These are phyloP conservation scores for Stenichneumon culpator DNA, from an alignment of 2,888 invertebrate species.

Conservation along the genomic window DNA sequence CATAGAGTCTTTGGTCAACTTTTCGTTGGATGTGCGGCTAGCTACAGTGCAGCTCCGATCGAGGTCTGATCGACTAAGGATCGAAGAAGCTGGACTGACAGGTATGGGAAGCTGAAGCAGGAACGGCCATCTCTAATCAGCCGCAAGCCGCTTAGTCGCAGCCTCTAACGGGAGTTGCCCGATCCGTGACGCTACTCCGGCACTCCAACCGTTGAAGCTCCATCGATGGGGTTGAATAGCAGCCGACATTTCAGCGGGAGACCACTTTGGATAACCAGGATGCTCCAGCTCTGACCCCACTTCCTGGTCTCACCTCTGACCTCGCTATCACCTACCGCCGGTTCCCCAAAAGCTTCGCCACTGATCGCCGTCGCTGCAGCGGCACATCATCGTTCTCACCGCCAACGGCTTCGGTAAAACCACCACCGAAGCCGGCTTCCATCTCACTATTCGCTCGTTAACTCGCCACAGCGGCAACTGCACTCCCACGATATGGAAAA, in stretches of 20 bases:
- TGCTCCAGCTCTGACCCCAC: conserved; percentile 37
- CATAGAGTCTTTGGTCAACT: not conserved
- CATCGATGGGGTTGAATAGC: conserved; percentile 30
- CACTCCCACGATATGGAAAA: conserved; percentile 45
- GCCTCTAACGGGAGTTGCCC: conserved; percentile 6
- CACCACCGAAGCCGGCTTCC: conserved; percentile 21
- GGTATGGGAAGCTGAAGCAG: conserved; percentile 10
- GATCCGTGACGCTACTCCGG: conserved; percentile 25
- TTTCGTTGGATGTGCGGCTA: not conserved
- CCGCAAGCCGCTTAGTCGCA: conserved; percentile 80
- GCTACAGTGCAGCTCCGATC: not conserved
- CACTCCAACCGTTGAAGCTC: conserved; percentile 45
- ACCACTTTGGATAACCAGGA: conserved; percentile 51
- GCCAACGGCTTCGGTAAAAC: conserved; percentile 12
- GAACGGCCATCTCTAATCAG: conserved; percentile 77
- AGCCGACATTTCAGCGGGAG: conserved; percentile 29
- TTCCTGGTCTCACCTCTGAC: conserved; percentile 43
- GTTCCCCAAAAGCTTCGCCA: conserved; percentile 1
- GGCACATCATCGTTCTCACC: conserved; percentile 40
- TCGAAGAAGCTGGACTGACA: not conserved
- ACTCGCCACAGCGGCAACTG: conserved; percentile 43
- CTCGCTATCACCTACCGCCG: conserved; percentile 34
- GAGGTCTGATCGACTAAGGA: not conserved
- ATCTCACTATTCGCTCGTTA: conserved; percentile 32
- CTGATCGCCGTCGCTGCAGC: conserved; percentile 46